These are phyloP conservation scores for Elephas maximus DNA, from an alignment of 2,113 vertebrate genomes.

Conservation along the genomic window DNA sequence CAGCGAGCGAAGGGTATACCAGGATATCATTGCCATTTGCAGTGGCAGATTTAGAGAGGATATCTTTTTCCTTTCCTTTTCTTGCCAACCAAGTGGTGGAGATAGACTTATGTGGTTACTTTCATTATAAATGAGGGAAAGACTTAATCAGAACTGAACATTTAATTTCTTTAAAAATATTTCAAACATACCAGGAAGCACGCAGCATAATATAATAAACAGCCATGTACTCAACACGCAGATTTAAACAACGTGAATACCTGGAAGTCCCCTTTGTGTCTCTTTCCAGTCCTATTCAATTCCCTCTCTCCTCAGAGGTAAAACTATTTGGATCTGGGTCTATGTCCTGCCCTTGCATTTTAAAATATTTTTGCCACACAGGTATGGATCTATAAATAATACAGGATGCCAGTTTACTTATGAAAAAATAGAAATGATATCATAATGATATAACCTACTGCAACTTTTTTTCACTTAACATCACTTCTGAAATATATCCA, in stretches of 20 bases:
- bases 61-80: conserved; percentile 12
- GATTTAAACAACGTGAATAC: not conserved
- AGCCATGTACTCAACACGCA: not conserved
- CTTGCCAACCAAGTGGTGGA: not conserved
- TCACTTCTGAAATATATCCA: not conserved
- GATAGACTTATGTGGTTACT: not conserved
- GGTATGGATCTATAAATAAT: conserved; percentile 10
- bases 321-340: not conserved
- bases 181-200: conserved; percentile 20
- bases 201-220: not conserved
- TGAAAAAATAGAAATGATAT: conserved; percentile 7
- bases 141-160: not conserved
- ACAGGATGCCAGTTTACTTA: not conserved
- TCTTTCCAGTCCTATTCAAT: not conserved
- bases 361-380: not conserved
- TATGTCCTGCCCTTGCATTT: not conserved
- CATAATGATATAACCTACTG: not conserved
- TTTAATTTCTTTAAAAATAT: conserved; percentile 23
- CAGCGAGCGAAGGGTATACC: not conserved
- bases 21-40: too few species aligned
- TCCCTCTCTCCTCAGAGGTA: not conserved
- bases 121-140: conserved; percentile 14
- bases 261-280: not conserved
- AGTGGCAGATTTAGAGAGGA: not conserved
- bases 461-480: conserved; percentile 8